Base-by-base conservation (phyloP, 1,140 invertebrate genomes). In the Drosophila nasuta region DNA sequence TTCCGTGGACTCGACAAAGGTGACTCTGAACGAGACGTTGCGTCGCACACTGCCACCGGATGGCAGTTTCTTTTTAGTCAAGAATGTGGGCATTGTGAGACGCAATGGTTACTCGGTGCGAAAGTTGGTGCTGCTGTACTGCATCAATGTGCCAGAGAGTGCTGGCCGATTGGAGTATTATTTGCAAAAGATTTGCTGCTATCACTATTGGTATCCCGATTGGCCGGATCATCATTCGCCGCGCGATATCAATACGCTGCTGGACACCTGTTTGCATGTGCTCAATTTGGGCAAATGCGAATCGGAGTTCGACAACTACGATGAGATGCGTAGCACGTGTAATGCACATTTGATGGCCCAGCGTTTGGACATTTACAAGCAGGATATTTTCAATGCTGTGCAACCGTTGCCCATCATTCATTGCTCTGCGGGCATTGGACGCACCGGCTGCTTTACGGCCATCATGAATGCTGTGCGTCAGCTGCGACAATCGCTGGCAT, bases 381-480 rank as follows among this genome's bases (percentile, higher is more conserved):
- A 92, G 75, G 91, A 92, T 30, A 91, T 92, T 5, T 92, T 92
- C 1, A 92, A 92, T 81, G 87, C 90, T 0, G 82, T 92, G 20
- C 85, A 92, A 13, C 94, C 94, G 1, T 96, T 98, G 4, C 96
- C 98, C 2, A 94, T 98, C 30, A 97, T 99, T 1, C 98, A 99
- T 89, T 99, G 98, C 93, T 97, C 96, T 48, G 97, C 97, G 15
- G 97, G 97, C 7, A 97, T 98, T 49, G 98, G 98, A 7, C 94
- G 98, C 41, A 99, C 98, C 0, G 98, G 98, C 5, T 98, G 98
- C 91, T 98, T 99, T 75, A 96, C 99, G 70, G 98, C 98, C 13
- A 95, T 99, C 20, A 95, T 97, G 45, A 98, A 98, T 80, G 97
- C 97, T 43, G 96, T 98, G 76, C 95, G 95, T 51, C 97, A 98